phyloP scores from a whole-genome alignment of 2,797 vertebrate species.

The Syncerus caffer region DNA sequence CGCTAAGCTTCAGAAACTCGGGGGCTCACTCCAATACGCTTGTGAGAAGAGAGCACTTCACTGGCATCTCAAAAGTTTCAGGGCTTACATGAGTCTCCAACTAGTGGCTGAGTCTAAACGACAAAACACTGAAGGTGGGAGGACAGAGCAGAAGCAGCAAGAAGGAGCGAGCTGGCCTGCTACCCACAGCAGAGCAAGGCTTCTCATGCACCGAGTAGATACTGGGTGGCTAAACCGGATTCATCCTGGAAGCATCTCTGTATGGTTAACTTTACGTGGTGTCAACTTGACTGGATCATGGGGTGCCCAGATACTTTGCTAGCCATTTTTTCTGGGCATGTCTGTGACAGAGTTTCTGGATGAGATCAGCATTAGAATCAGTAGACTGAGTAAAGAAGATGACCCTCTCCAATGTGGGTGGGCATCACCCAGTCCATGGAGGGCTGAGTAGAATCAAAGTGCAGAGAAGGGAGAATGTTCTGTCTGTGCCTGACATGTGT shows the following conservation, averaged over 20 bases:
- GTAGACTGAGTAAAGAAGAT: not conserved
- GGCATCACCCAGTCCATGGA: not conserved
- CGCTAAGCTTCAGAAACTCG: not conserved
- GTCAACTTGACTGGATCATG: not conserved
- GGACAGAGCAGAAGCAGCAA: accelerated
- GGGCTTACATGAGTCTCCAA: not conserved
- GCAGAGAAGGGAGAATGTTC: not conserved
- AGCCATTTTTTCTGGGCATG: not conserved
- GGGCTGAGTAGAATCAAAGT: not conserved
- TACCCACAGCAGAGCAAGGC: not conserved
- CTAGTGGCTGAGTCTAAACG: no score
- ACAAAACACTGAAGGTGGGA: not conserved
- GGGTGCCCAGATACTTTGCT: not conserved
- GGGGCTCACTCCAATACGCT: no score
- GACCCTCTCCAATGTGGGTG: not conserved
- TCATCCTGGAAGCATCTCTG: not conserved
- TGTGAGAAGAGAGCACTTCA: not conserved
- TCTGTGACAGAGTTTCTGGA: not conserved
- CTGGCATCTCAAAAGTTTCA: not conserved
- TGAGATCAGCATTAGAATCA: not conserved
- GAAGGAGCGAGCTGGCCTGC: not conserved
- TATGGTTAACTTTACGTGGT: not conserved
- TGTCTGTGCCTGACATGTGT: not conserved
- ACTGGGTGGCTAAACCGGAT: not conserved
- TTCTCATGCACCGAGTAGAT: not conserved